These are phyloP conservation scores for Ceratina japonica DNA, from an alignment of 1,140 invertebrate species.

Conservation along the genomic window DNA sequence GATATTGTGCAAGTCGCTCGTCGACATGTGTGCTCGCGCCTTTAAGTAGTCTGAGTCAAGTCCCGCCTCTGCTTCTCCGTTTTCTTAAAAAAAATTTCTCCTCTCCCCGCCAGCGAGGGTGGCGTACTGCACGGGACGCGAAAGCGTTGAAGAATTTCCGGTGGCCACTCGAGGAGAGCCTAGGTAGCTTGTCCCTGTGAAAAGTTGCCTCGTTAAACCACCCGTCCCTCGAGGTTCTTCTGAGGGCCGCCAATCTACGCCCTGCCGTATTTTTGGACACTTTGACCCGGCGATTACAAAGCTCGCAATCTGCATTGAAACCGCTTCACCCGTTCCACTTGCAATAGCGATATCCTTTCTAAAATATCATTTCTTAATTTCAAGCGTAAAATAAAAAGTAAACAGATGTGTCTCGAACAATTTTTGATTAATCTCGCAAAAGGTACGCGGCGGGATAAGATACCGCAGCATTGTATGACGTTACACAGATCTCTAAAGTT, in stretches of 20 bases:
- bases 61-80: not conserved
- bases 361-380: no score
- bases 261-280: conserved; percentile 8
- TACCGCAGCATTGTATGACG: no score
- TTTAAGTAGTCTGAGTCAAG: conserved; percentile 39
- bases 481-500: no score
- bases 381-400: no score
- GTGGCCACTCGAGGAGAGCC: not conserved
- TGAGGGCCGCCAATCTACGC: not conserved
- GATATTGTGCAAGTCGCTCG: conserved; percentile 33
- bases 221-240: conserved; percentile 3
- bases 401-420: no score
- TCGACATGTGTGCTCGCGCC: conserved; percentile 48
- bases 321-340: no score
- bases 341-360: no score
- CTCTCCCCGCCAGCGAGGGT: not conserved
- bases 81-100: conserved; percentile 46
- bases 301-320: not conserved
- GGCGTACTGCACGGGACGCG: not conserved
- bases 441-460: no score
- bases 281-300: not conserved
- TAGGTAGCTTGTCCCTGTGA: not conserved
- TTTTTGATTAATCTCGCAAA: no score
- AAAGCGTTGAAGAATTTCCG: conserved; percentile 34
- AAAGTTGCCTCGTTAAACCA: conserved; percentile 51